Evolutionary conservation across 1,140 invertebrate genomes (phyloP).

Genomic region (Rhagoletis pomonella): DNA sequence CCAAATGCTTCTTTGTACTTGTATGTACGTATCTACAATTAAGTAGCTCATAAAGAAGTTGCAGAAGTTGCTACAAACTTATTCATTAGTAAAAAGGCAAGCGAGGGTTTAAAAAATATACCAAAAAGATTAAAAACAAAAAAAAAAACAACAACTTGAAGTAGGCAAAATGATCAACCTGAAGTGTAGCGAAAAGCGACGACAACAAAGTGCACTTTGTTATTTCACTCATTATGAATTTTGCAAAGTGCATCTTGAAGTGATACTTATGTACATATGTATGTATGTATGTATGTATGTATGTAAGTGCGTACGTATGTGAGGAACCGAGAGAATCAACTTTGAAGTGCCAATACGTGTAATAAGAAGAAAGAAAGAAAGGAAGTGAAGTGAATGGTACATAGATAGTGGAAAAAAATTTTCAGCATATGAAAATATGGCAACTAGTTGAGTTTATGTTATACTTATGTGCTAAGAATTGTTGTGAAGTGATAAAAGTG

Average conservation of each 20-base stretch:
- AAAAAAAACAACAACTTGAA: not conserved
- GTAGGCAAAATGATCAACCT: not conserved
- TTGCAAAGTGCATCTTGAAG: not conserved
- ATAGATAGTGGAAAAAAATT: not conserved
- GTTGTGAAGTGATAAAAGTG: no score
- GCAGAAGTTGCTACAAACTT: not conserved
- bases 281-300: not conserved
- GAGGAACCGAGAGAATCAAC: not conserved
- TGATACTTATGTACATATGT: not conserved
- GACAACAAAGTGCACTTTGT: not conserved
- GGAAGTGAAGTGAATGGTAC: not conserved
- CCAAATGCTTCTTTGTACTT: not conserved
- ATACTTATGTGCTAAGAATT: no score
- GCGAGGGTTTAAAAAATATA: not conserved
- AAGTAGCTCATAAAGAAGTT: conserved; percentile 1
- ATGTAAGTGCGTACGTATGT: not conserved
- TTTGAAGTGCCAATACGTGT: conserved; percentile 19
- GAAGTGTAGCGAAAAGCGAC: not conserved
- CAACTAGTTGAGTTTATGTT: not conserved
- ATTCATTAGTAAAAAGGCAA: conserved; percentile 6
- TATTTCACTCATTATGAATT: conserved; percentile 49
- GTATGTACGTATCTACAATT: not conserved
- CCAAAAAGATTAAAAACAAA: not conserved
- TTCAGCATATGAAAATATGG: not conserved
- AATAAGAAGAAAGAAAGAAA: not conserved